phyloP scores from a whole-genome alignment of 2,113 vertebrate species.

The Nerophis lumbriciformis region DNA sequence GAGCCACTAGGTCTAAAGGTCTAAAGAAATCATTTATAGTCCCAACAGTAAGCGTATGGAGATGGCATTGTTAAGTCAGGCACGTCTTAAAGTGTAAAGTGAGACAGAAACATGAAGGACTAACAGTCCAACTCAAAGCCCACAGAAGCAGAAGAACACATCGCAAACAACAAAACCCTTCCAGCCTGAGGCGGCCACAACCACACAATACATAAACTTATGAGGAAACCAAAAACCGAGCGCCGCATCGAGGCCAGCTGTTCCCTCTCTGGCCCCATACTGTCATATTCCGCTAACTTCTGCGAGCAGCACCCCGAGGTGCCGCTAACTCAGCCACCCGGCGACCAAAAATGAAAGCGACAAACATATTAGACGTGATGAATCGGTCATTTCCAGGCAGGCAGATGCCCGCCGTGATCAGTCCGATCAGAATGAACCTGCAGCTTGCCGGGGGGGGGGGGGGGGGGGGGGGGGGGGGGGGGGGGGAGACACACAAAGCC shows the following conservation, averaged over 20 bases:
- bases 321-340: constrained; percentile 9
- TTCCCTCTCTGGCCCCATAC: constrained; percentile 19
- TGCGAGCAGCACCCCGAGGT: constrained; percentile 20
- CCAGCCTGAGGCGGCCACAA: constrained; percentile 28
- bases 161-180: not conserved
- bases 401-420: not conserved
- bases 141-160: too few relatives aligned
- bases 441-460: not conserved
- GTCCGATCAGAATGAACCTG: not conserved
- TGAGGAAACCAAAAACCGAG: constrained; percentile 23
- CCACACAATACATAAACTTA: constrained; percentile 17
- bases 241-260: constrained; percentile 22
- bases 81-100: too few relatives aligned
- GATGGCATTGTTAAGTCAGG: too few relatives aligned
- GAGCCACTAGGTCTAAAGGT: too few relatives aligned
- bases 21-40: not conserved
- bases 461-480: too few relatives aligned
- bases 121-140: too few relatives aligned
- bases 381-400: not conserved
- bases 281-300: constrained; percentile 19
- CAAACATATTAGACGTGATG: not conserved
- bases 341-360: not conserved
- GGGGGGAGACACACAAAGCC: not conserved
- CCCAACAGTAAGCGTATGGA: not conserved
- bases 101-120: too few relatives aligned